A percentile compares a stretch with the other conserved stretches of the same genome.
Evolutionary conservation across 2,888 invertebrate genomes (phyloP).

Genomic region (Macropis europaea): DNA sequence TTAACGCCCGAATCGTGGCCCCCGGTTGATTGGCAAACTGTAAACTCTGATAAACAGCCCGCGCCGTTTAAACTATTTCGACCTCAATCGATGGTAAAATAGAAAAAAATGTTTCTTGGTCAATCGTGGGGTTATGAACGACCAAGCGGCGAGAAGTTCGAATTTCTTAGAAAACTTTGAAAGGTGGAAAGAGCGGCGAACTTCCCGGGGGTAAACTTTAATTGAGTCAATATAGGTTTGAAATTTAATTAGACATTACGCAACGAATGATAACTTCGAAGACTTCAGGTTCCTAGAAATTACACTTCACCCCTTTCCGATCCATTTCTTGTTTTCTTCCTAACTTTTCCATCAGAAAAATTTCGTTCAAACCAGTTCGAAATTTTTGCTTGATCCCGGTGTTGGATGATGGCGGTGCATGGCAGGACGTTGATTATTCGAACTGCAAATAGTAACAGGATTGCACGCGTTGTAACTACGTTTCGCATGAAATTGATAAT

Average conservation of each 20-base stretch:
- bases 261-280: constrained; percentile 23
- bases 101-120: not conserved
- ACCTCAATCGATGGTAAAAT: not conserved
- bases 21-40: constrained; percentile 25
- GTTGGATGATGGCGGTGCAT: too few species aligned
- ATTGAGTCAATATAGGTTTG: constrained; percentile 7
- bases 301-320: constrained; percentile 10
- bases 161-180: not conserved
- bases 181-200: constrained; percentile 4
- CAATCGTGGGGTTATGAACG: constrained; percentile 2
- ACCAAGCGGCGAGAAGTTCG: constrained; percentile 7
- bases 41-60: not conserved
- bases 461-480: too few species aligned
- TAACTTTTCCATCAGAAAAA: not conserved
- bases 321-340: not conserved
- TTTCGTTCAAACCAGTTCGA: too few species aligned
- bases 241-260: constrained; percentile 33
- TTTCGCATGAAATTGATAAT: too few species aligned
- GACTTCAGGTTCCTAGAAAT: constrained; percentile 14
- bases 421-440: too few species aligned
- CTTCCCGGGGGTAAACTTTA: constrained; percentile 26
- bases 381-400: too few species aligned
- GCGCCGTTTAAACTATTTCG: not conserved
- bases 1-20: constrained; percentile 20
- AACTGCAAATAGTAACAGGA: too few species aligned